phyloP scores from a whole-genome alignment of 2,888 invertebrate species.

The Thysanoteuthis rhombus region DNA sequence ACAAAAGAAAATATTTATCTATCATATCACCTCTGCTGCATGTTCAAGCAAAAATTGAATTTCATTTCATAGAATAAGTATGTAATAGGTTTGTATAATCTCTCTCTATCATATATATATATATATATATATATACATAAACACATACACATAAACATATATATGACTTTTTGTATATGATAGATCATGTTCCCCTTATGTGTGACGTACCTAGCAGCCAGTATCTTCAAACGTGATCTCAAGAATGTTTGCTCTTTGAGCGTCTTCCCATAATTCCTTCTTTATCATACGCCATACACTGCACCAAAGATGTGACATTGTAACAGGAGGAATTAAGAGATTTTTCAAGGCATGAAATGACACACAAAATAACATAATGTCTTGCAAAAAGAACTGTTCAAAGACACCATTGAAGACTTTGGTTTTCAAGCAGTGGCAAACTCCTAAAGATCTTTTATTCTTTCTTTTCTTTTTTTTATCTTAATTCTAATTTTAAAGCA shows the following conservation, averaged over 20 bases:
- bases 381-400: neutral
- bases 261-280: neutral
- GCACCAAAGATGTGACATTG: neutral
- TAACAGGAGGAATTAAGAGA: neutral
- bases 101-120: neutral
- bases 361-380: neutral
- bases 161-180: neutral
- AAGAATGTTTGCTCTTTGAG: neutral
- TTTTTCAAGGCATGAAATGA: neutral
- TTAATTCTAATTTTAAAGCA: constrained; percentile 12
- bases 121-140: neutral
- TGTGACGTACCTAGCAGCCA: neutral
- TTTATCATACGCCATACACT: neutral
- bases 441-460: neutral
- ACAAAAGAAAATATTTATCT: neutral
- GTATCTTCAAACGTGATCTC: neutral
- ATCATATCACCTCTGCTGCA: neutral
- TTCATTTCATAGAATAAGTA: neutral
- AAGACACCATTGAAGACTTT: neutral
- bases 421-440: neutral
- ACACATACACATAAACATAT: neutral
- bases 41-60: neutral
- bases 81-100: neutral
- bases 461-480: neutral
- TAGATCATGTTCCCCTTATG: neutral